A percentile compares a stretch with the other conserved stretches of the same genome.
These are phyloP conservation scores for Lepidurus arcticus DNA, from an alignment of 1,140 invertebrate species.

Conservation along the genomic window DNA sequence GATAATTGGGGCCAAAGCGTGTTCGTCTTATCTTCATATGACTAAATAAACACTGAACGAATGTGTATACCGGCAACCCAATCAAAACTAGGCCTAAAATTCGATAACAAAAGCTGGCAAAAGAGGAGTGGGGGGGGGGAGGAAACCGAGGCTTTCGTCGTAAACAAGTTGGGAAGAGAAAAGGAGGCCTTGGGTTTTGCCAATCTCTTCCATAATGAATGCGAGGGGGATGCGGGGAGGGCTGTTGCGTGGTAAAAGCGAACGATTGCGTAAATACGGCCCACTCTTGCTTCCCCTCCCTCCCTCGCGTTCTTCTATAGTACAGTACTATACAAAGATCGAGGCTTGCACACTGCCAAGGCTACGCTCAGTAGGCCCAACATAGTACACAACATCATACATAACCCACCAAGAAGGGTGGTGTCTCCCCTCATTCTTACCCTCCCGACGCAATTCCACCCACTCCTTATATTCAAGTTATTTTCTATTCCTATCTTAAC, in stretches of 20 bases:
- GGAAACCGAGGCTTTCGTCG: neutral
- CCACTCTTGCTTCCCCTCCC: neutral
- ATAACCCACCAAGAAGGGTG: too few species aligned
- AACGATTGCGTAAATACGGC: slow-evolving; percentile 14
- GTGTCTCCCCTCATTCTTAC: too few species aligned
- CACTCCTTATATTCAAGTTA: too few species aligned
- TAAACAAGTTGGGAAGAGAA: slow-evolving; percentile 7
- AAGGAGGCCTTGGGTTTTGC: neutral
- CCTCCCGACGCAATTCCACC: too few species aligned
- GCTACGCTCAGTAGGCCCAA: neutral
- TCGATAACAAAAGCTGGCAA: neutral
- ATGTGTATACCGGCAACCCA: too few species aligned
- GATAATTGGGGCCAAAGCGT: too few species aligned
- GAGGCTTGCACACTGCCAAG: neutral
- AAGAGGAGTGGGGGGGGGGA: neutral
- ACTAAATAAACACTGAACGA: too few species aligned
- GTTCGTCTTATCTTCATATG: too few species aligned
- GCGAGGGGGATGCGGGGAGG: neutral
- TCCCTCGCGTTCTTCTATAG: neutral
- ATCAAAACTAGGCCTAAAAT: neutral
- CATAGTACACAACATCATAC: neutral
- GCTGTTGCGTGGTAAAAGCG: neutral
- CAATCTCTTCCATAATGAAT: neutral
- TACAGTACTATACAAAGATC: neutral
- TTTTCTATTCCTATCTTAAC: too few species aligned